These are phyloP conservation scores for Scaptomyza caliginosa DNA, from an alignment of 2,888 invertebrate species.

Conservation along the genomic window DNA sequence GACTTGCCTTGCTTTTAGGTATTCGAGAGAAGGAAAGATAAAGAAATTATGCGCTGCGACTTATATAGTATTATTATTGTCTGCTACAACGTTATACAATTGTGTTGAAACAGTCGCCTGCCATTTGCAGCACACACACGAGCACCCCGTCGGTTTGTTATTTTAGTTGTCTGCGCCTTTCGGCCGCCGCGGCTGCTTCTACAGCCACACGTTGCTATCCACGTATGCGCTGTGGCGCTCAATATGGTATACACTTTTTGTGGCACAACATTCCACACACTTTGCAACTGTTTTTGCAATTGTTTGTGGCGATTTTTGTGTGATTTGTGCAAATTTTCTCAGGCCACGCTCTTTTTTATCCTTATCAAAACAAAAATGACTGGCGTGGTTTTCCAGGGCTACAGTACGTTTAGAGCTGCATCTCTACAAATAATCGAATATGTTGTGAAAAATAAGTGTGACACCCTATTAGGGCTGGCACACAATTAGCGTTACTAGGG, in stretches of 20 bases:
- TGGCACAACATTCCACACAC: slow-evolving; percentile 54
- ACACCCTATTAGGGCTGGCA: slow-evolving; percentile 36
- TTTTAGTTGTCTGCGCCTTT: slow-evolving; percentile 77
- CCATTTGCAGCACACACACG: slow-evolving; percentile 56
- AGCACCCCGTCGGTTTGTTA: slow-evolving; percentile 70
- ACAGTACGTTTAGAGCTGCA: slow-evolving; percentile 56
- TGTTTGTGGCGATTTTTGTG: slow-evolving; percentile 62
- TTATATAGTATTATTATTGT: slow-evolving; percentile 58
- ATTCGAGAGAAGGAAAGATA: slow-evolving; percentile 57
- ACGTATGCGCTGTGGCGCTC: slow-evolving; percentile 64
- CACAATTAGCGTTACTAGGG: neutral
- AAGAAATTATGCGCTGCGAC: slow-evolving; percentile 37
- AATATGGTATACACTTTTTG: slow-evolving; percentile 52
- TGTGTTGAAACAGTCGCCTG: slow-evolving; percentile 46
- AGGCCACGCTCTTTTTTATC: slow-evolving; percentile 81
- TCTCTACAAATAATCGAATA: slow-evolving; percentile 38
- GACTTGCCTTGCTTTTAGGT: slow-evolving; percentile 65
- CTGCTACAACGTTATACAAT: slow-evolving; percentile 65
- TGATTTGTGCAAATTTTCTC: slow-evolving; percentile 65
- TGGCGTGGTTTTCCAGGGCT: slow-evolving; percentile 77
- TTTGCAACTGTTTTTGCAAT: slow-evolving; percentile 62
- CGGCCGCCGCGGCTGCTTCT: slow-evolving; percentile 53
- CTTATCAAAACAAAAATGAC: slow-evolving; percentile 83
- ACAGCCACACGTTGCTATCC: slow-evolving; percentile 66
- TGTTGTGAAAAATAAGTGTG: neutral